Evolutionary conservation across 2,113 vertebrate genomes (phyloP), one percentile per base, ranked within the genome.

Genomic region (Atlantisia rogersi): DNA sequence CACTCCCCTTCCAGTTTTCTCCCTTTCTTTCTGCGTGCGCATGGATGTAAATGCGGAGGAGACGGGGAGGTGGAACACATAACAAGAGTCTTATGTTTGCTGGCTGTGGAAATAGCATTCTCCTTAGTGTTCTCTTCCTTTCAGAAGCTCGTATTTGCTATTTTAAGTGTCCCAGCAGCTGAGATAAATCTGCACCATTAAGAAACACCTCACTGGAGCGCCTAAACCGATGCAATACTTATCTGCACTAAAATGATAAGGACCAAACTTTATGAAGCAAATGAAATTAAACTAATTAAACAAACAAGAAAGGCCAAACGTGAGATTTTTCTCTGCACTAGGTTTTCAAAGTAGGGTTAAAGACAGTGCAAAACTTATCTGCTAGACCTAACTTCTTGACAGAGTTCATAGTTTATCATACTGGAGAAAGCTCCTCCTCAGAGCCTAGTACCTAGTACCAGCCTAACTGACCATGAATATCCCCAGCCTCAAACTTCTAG

Each of bases 61-160:
- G 24, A 60, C 52, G 68, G 29, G 77, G 28, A 81, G 52, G 35
- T 0, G 0, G 44, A 94, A 22, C 62, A 24, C 0, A 0, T 20
- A 44, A 80, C 1, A 2, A 26, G 48, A 65, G 35, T 55, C 15
- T 86, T 17, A 5, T 31, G 16, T 70, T 81, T 86, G 21, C 68
- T 48, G 79, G 12, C 32, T 48, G 24, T 63, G 73, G 74, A 78
- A 94, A 86, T 62, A 52, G 7, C 20, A 21, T 62, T 55, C 46
- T 83, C 21, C 16, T 86, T 63, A 52, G 32, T 25, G 29, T 78
- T 77, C 94, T 68, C 42, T 88, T 89, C 69, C 31, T 84, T 78
- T 89, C 56, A 89, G 84, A 68, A 58, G 26, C 35, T 64, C 26
- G 3, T 68, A 13, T 64, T 75, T 68, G 24, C 60, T 88, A 71